A percentile compares a stretch with the other conserved stretches of the same genome.
Evolutionary conservation across 2,797 vertebrate species (phyloP).

Genomic region (Poecile montanus): DNA sequence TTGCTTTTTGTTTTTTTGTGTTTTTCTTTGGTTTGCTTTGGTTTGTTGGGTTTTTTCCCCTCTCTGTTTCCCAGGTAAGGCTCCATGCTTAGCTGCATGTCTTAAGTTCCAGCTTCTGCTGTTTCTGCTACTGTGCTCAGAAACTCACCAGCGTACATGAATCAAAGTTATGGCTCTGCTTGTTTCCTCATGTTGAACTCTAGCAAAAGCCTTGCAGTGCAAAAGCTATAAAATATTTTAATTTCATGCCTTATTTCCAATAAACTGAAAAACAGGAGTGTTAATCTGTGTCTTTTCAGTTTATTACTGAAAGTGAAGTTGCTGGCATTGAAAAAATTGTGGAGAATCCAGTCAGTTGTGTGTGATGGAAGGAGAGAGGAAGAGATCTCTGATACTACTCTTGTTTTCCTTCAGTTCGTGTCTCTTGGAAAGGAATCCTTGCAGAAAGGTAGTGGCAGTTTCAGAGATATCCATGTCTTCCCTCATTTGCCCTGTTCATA

Average conservation of each 20-base stretch:
- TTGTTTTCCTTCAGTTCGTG: neutral
- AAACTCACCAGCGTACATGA: neutral
- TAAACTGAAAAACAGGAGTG: neutral
- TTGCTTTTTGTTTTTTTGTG: neutral
- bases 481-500: neutral
- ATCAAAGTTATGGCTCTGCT: slow-evolving; percentile 1
- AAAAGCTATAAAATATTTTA: neutral
- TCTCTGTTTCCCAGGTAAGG: neutral
- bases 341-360: neutral
- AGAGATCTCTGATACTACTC: neutral
- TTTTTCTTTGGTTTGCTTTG: neutral
- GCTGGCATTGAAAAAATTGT: neutral
- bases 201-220: neutral
- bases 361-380: neutral
- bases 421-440: neutral
- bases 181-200: neutral
- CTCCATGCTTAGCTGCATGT: neutral
- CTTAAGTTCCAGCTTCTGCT: neutral
- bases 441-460: neutral
- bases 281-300: neutral
- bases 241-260: neutral
- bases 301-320: neutral
- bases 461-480: neutral
- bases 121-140: neutral
- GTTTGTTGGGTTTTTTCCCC: no score